Evolutionary conservation across 2,797 vertebrate species (phyloP).

Genomic region (Anniella stebbinsi): DNA sequence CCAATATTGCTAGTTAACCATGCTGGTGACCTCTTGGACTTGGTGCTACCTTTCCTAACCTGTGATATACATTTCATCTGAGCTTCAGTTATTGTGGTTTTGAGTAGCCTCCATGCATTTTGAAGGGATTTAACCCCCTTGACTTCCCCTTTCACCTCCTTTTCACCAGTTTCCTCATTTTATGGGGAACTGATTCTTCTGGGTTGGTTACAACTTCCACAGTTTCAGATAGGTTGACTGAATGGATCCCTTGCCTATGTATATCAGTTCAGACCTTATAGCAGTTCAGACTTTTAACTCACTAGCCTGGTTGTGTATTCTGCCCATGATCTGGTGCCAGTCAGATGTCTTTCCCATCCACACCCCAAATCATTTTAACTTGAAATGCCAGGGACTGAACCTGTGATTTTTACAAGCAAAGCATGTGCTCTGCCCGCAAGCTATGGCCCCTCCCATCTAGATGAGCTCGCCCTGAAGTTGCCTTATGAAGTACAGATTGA

Average conservation of each 20-base stretch:
- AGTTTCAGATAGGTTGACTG: neutral
- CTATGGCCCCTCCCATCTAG: neutral
- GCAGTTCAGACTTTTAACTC: neutral
- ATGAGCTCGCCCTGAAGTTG: neutral
- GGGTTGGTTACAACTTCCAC: neutral
- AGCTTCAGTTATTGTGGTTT: too few relatives aligned
- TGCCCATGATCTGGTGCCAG: neutral
- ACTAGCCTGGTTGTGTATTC: neutral
- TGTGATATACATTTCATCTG: too few relatives aligned
- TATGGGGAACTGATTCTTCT: too few relatives aligned
- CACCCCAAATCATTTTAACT: neutral
- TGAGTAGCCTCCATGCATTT: too few relatives aligned
- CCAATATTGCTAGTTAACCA: too few relatives aligned
- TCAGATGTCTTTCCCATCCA: neutral
- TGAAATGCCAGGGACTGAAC: neutral
- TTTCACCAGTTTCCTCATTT: too few relatives aligned
- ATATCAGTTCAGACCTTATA: neutral
- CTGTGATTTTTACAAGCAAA: neutral
- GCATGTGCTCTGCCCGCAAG: neutral
- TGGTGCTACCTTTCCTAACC: too few relatives aligned
- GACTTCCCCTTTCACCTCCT: too few relatives aligned
- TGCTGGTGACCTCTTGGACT: too few relatives aligned
- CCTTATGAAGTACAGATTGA: neutral
- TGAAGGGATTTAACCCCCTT: too few relatives aligned
- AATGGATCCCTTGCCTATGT: neutral